Conservation (phyloP, 2,113 vertebrate genomes). For the Bagarius yarrelli region DNA sequence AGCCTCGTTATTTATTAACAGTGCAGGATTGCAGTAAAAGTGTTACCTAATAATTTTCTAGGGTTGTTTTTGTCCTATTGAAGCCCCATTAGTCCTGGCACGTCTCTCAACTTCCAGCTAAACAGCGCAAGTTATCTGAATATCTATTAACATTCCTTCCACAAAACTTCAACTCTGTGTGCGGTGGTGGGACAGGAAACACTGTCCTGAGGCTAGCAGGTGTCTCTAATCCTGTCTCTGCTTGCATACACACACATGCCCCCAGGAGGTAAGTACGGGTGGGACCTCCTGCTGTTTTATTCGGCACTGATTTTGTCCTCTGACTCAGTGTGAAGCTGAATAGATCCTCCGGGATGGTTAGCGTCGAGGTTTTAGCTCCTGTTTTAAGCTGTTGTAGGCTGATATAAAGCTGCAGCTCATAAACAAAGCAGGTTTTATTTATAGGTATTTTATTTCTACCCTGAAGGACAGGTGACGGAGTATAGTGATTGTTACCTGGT, state of each 20-base stretch:
- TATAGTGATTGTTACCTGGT: neutral
- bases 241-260: neutral
- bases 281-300: slow-evolving; percentile 33
- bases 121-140: neutral
- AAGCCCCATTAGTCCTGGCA: neutral
- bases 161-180: slow-evolving; percentile 34
- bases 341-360: slow-evolving; percentile 16
- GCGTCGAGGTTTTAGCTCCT: neutral
- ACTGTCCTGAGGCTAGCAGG: slow-evolving; percentile 41
- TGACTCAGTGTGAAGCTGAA: slow-evolving; percentile 20
- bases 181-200: slow-evolving; percentile 5
- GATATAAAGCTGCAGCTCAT: slow-evolving; percentile 39
- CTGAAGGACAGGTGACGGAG: slow-evolving; percentile 10
- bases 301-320: slow-evolving; percentile 21
- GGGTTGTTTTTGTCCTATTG: neutral
- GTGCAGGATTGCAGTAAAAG: neutral
- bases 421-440: slow-evolving; percentile 39
- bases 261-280: neutral
- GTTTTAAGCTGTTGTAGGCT: slow-evolving; percentile 38
- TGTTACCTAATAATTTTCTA: neutral
- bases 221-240: slow-evolving; percentile 34
- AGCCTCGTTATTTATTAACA: neutral
- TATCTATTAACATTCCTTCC: slow-evolving; percentile 48
- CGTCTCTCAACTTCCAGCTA: neutral
- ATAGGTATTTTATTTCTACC: neutral